A percentile compares a stretch with the other conserved stretches of the same genome.
These are phyloP conservation scores for Pseudomyrmex gracilis DNA, from an alignment of 1,140 invertebrate species.

Conservation along the genomic window DNA sequence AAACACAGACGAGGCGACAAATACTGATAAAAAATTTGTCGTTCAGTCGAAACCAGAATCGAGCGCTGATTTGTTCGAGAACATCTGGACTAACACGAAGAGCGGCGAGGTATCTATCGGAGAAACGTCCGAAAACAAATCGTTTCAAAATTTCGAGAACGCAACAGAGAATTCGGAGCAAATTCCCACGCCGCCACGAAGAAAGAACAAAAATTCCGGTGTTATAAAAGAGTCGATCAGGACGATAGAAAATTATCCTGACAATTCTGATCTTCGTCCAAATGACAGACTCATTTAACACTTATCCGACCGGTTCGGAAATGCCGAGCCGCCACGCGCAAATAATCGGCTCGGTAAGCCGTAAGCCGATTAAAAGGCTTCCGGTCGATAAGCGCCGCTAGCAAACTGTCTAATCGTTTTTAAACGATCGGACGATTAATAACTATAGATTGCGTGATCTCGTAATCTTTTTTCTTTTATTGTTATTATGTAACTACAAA, in stretches of 20 bases:
- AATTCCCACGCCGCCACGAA: conserved; percentile 79
- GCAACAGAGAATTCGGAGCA: conserved; percentile 44
- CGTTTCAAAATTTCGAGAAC: conserved; percentile 73
- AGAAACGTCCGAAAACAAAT: conserved; percentile 66
- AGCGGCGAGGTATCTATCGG: background rate
- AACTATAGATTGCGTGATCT: background rate
- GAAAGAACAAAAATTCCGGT: conserved; percentile 76
- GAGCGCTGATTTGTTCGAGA: background rate
- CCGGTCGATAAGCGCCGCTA: too few relatives aligned
- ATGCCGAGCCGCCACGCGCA: too few relatives aligned
- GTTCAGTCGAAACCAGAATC: background rate
- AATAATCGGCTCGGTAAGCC: too few relatives aligned
- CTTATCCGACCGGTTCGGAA: too few relatives aligned
- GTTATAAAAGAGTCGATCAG: conserved; percentile 53
- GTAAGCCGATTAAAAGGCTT: too few relatives aligned
- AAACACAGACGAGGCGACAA: background rate
- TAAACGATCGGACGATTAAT: conserved; percentile 26
- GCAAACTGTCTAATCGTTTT: too few relatives aligned
- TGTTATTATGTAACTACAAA: background rate
- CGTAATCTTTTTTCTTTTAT: conserved; percentile 8
- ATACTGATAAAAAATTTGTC: background rate
- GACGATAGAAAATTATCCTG: conserved; percentile 44
- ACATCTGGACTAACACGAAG: background rate
- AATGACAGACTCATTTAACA: conserved; percentile 80
- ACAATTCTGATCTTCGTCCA: conserved; percentile 41